Evolutionary conservation across 2,888 invertebrate genomes (phyloP).

Genomic region (Prenolepis imparis): DNA sequence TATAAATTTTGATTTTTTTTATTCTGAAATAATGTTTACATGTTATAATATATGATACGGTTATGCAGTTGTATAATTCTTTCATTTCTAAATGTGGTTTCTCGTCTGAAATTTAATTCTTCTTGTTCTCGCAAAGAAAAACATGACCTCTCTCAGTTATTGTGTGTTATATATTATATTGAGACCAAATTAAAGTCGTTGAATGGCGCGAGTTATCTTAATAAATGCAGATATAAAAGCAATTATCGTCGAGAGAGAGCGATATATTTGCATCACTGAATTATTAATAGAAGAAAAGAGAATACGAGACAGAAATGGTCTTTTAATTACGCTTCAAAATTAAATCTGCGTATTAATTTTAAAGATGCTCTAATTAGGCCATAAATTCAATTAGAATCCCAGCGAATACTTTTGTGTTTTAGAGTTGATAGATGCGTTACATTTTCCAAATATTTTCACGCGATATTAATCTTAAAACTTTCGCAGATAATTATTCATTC

Average conservation of each 20-base stretch:
- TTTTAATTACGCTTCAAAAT: constrained; percentile 45
- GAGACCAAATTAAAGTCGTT: constrained; percentile 35
- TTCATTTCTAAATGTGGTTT: neutral
- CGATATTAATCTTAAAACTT: constrained; percentile 23
- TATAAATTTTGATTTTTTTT: neutral
- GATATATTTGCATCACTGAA: constrained; percentile 37
- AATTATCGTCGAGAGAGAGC: constrained; percentile 33
- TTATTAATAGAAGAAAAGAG: constrained; percentile 54
- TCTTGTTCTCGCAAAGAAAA: neutral
- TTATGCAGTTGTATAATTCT: neutral
- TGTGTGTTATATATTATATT: constrained; percentile 22
- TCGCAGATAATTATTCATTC: constrained; percentile 25
- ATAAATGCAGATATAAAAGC: constrained; percentile 59
- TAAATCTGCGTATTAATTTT: constrained; percentile 54
- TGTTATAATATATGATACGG: neutral
- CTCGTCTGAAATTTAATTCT: constrained; percentile 7
- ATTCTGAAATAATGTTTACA: neutral
- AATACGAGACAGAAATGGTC: constrained; percentile 29
- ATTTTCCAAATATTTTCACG: constrained; percentile 38
- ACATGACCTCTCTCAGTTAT: constrained; percentile 10
- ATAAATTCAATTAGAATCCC: constrained; percentile 47
- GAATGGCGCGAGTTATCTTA: constrained; percentile 38
- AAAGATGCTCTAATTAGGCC: constrained; percentile 33
- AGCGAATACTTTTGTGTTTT: constrained; percentile 18
- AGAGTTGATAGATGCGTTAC: constrained; percentile 8